Conservation (phyloP, 2,113 vertebrate species). For the Diglossa brunneiventris region DNA sequence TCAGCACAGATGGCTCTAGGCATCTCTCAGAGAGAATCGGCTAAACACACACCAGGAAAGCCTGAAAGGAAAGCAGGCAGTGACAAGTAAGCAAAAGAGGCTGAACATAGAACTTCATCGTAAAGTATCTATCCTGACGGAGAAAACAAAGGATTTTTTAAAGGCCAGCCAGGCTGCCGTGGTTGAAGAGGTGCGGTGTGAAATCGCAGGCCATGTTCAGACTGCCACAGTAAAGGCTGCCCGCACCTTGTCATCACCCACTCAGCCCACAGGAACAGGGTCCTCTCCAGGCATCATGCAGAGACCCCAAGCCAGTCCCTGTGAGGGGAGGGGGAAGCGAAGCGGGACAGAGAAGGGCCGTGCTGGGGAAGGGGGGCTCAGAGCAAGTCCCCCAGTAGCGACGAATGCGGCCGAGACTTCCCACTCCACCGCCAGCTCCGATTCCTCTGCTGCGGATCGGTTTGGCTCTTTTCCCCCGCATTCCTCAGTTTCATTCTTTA, state of each 20-base stretch:
- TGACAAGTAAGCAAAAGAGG: constrained; percentile 47
- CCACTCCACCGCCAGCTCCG: not conserved
- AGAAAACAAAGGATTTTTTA: constrained; percentile 8
- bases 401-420: not conserved
- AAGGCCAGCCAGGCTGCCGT: not conserved
- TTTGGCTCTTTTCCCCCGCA: not conserved
- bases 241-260: not conserved
- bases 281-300: not conserved
- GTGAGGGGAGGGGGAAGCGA: not conserved
- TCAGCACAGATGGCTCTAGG: not conserved
- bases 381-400: no score
- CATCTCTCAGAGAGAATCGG: not conserved
- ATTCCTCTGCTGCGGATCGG: not conserved
- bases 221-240: not conserved
- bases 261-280: not conserved
- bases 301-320: not conserved
- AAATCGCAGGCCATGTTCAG: not conserved
- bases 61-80: constrained; percentile 49
- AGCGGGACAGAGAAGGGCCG: not conserved
- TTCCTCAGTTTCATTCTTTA: not conserved
- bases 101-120: not conserved
- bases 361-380: not conserved
- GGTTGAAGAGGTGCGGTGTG: not conserved
- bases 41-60: not conserved
- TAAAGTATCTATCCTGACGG: not conserved